Conservation (phyloP, 2,797 vertebrate species). For the Petrocephalus sullivani region DNA sequence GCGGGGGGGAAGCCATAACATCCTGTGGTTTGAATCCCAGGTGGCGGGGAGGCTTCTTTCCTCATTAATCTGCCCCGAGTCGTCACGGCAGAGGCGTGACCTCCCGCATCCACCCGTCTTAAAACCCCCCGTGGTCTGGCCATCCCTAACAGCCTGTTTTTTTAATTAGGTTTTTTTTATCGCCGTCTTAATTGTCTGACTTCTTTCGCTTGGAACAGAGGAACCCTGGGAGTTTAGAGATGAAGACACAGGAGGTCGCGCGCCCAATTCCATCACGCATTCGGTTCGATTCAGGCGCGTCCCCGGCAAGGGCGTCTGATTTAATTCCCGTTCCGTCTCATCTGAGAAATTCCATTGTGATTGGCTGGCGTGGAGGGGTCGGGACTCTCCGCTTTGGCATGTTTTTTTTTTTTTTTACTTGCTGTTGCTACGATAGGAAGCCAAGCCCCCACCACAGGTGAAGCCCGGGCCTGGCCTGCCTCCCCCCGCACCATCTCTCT, state of each 20-base stretch:
- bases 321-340: not conserved
- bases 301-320: not conserved
- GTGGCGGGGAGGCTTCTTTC: not conserved
- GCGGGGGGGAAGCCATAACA: not conserved
- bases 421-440: not conserved
- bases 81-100: not conserved
- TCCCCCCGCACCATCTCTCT: constrained; percentile 39
- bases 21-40: not conserved
- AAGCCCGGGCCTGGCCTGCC: constrained; percentile 26
- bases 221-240: not conserved
- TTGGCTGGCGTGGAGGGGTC: not conserved
- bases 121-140: not conserved
- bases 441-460: not conserved
- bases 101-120: not conserved
- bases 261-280: not conserved
- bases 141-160: not conserved
- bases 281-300: not conserved
- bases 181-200: not conserved
- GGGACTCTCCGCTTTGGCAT: not conserved
- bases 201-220: not conserved
- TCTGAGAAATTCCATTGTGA: not conserved
- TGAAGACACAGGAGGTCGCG: not conserved
- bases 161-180: not conserved
- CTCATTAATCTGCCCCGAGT: not conserved
- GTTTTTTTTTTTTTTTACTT: not conserved